phyloP scores from a whole-genome alignment of 2,888 invertebrate genomes.

The Thymelicus sylvestris region DNA sequence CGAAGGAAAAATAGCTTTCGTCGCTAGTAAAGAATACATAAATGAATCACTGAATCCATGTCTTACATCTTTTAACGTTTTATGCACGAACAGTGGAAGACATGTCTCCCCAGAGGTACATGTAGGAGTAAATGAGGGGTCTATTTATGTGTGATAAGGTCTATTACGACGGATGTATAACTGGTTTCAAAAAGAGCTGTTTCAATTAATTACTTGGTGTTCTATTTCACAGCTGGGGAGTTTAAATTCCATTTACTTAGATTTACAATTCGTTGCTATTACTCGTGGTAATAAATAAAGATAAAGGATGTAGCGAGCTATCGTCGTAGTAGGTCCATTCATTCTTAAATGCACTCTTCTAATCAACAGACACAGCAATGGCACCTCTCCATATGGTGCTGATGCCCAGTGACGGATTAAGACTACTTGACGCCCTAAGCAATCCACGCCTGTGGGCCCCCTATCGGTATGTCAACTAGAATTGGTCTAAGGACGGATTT shows the following conservation, averaged over 20 bases:
- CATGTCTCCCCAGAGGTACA: conserved; percentile 11
- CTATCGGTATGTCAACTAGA: too few species aligned
- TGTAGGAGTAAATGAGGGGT: conserved; percentile 16
- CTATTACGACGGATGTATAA: conserved; percentile 16
- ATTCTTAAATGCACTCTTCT: background rate
- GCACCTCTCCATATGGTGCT: too few species aligned
- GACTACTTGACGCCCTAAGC: too few species aligned
- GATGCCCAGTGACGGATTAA: too few species aligned
- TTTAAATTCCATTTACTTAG: conserved; percentile 7
- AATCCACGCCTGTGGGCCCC: too few species aligned
- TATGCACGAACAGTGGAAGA: background rate
- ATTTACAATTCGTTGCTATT: background rate
- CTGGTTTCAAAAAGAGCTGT: conserved; percentile 11
- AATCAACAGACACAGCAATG: background rate
- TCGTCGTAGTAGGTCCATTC: background rate
- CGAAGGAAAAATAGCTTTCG: too few species aligned
- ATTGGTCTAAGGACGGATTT: too few species aligned
- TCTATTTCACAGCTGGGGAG: conserved; percentile 17
- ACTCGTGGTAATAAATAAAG: background rate
- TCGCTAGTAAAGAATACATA: too few species aligned
- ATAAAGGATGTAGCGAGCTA: background rate
- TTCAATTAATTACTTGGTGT: conserved; percentile 25
- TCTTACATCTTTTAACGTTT: background rate
- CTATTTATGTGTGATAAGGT: conserved; percentile 25
- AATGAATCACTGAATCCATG: too few species aligned